A percentile compares a stretch with the other conserved stretches of the same genome.
These are phyloP conservation scores for Zophobas morio DNA, from an alignment of 1,140 invertebrate genomes.

Conservation along the genomic window DNA sequence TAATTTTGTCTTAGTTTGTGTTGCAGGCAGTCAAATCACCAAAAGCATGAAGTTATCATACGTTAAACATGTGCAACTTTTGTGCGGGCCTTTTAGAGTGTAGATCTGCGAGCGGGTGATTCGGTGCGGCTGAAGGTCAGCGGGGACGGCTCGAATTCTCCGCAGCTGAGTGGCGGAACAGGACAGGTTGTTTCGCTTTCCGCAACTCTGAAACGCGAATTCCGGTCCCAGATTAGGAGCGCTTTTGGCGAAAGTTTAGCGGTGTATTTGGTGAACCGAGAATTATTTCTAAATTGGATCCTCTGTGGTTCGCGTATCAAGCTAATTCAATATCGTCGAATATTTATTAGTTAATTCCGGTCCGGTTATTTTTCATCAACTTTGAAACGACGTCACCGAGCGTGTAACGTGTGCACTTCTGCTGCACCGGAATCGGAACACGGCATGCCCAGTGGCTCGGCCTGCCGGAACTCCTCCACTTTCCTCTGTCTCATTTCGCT, in stretches of 20 bases:
- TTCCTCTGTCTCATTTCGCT: constrained; percentile 26
- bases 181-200: constrained; percentile 47
- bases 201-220: constrained; percentile 29
- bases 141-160: constrained; percentile 7
- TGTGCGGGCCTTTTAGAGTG: too few relatives aligned
- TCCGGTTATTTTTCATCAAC: constrained; percentile 58
- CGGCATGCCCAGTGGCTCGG: constrained; percentile 23
- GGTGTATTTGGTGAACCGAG: constrained; percentile 44
- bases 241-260: constrained; percentile 35
- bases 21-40: too few relatives aligned
- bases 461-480: constrained; percentile 28
- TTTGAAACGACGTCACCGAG: constrained; percentile 53
- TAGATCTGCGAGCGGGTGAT: too few relatives aligned
- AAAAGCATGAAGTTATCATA: too few relatives aligned
- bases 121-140: constrained; percentile 6
- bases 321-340: constrained; percentile 57
- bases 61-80: too few relatives aligned
- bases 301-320: constrained; percentile 43
- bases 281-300: constrained; percentile 50
- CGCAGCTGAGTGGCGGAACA: constrained; percentile 17
- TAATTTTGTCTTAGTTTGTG: too few relatives aligned
- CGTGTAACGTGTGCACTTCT: constrained; percentile 53
- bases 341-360: constrained; percentile 58
- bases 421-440: constrained; percentile 45
- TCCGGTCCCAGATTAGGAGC: constrained; percentile 29